Percentiles rank a stretch among this genome's conserved stretches.
phyloP scores from a whole-genome alignment of 2,113 vertebrate genomes.

The Vidua chalybeata region DNA sequence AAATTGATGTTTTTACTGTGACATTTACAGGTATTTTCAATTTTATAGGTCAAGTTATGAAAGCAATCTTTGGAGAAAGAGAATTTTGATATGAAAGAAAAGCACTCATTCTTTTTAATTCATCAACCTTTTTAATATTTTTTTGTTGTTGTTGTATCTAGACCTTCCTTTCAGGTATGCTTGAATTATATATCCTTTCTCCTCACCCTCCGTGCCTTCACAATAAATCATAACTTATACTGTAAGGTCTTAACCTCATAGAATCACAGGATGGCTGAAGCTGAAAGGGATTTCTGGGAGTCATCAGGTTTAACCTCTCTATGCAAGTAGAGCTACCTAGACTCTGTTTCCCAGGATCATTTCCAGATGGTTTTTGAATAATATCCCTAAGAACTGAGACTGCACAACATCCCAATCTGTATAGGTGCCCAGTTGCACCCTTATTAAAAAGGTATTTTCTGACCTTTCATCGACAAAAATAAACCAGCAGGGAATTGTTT shows the following conservation, averaged over 20 bases:
- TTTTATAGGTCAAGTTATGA: background rate
- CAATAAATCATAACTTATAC: background rate
- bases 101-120: background rate
- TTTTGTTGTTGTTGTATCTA: background rate
- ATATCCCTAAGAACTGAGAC: background rate
- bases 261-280: background rate
- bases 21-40: background rate
- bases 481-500: background rate
- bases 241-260: background rate
- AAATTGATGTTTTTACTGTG: background rate
- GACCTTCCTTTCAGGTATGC: background rate
- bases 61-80: background rate
- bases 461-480: background rate
- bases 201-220: background rate
- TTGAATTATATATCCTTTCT: background rate
- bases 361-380: background rate
- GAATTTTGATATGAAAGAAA: background rate
- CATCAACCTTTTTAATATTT: background rate
- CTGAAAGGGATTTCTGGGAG: background rate
- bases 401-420: background rate
- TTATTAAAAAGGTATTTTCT: background rate
- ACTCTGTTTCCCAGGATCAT: background rate
- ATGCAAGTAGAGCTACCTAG: background rate
- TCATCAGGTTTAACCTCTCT: background rate
- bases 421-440: rapidly evolving